Conservation (phyloP, 2,888 invertebrate genomes). For the Tetragonisca angustula region DNA sequence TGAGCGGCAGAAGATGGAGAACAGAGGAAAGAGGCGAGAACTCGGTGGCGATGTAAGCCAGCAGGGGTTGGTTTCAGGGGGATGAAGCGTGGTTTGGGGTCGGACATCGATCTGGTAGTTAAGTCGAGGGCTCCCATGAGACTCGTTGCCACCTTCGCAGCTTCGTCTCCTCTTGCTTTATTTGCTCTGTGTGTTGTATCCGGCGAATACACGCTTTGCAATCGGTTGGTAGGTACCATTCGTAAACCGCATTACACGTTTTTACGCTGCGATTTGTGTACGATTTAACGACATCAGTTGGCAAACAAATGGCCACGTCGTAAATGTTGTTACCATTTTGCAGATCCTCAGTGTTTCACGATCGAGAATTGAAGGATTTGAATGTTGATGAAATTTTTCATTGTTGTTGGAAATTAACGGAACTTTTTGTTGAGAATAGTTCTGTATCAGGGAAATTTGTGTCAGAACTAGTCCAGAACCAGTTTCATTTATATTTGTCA, state of each 20-base stretch:
- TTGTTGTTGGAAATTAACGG: background rate
- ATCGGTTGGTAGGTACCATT: constrained; percentile 25
- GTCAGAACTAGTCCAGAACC: too few relatives aligned
- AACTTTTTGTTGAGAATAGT: too few relatives aligned
- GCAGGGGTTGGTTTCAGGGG: constrained; percentile 57
- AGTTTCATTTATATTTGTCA: too few relatives aligned
- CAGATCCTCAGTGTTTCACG: constrained; percentile 22
- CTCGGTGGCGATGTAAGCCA: constrained; percentile 55
- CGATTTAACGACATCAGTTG: constrained; percentile 56
- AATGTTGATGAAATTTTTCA: background rate
- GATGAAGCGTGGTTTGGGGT: constrained; percentile 68
- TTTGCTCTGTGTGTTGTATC: constrained; percentile 28
- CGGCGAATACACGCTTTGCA: constrained; percentile 15
- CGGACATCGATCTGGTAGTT: constrained; percentile 83
- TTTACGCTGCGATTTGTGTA: constrained; percentile 73
- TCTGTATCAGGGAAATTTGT: too few relatives aligned
- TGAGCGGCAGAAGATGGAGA: background rate
- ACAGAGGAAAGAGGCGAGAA: constrained; percentile 24
- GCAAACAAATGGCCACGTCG: constrained; percentile 48
- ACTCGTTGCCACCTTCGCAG: constrained; percentile 81
- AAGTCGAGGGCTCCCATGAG: constrained; percentile 81
- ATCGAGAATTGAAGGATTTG: background rate
- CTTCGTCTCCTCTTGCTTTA: constrained; percentile 69
- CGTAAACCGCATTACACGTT: constrained; percentile 63
- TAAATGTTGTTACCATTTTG: constrained; percentile 22